These are phyloP conservation scores for Protobothrops mucrosquamatus DNA, from an alignment of 2,113 vertebrate genomes.

Conservation along the genomic window DNA sequence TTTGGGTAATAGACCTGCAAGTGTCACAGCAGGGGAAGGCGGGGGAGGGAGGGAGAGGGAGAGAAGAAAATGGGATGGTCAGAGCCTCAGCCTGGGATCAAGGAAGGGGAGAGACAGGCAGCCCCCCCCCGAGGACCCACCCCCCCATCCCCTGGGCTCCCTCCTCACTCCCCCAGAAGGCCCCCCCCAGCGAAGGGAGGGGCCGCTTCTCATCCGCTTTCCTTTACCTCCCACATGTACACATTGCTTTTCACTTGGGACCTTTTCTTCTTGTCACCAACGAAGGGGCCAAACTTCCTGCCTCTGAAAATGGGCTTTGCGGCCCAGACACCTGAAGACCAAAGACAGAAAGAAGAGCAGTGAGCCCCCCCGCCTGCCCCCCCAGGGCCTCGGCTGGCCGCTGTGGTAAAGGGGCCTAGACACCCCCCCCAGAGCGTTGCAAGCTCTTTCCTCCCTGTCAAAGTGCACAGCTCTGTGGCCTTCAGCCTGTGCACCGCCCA, in stretches of 20 bases:
- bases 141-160: not conserved
- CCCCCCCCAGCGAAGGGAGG: not conserved
- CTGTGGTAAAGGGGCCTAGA: not conserved
- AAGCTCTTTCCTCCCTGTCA: not conserved
- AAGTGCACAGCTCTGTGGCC: too few species aligned
- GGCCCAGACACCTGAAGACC: constrained; percentile 87
- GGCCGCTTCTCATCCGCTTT: not conserved
- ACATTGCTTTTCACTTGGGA: constrained; percentile 95
- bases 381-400: not conserved
- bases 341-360: constrained; percentile 41
- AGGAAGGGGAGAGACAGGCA: not conserved
- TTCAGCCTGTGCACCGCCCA: too few species aligned
- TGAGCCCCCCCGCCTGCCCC: not conserved
- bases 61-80: not conserved
- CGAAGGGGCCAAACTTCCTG: constrained; percentile 89
- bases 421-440: not conserved
- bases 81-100: not conserved
- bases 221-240: constrained; percentile 96
- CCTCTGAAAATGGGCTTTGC: constrained; percentile 86
- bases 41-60: too few species aligned
- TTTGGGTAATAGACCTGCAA: constrained; percentile 87
- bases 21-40: not conserved
- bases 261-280: constrained; percentile 92
- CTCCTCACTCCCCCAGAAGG: too few species aligned
- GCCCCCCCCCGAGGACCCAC: not conserved